Evolutionary conservation across 2,888 invertebrate species (phyloP).

Genomic region (Hymenopus coronatus): DNA sequence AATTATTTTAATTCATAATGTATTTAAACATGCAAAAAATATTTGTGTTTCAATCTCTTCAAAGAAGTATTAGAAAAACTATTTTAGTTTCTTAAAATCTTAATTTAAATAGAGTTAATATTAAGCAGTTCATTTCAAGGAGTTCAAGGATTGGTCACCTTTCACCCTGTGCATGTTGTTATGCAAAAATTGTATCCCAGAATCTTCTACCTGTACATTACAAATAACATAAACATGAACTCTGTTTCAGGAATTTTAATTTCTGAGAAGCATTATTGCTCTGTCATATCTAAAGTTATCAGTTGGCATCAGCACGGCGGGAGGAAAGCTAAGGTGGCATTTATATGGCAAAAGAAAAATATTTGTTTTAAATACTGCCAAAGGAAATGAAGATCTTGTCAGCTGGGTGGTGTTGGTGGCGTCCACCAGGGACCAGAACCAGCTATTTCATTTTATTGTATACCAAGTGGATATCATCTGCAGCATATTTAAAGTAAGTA

Average conservation of each 20-base stretch:
- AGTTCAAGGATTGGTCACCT: too few relatives aligned
- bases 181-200: too few relatives aligned
- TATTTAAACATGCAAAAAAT: too few relatives aligned
- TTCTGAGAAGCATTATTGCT: neutral
- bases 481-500: neutral
- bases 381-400: constrained; percentile 27
- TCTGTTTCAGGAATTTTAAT: neutral
- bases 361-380: constrained; percentile 17
- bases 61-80: too few relatives aligned
- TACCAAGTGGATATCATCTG: neutral
- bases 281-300: neutral
- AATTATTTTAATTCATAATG: too few relatives aligned
- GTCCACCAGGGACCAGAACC: constrained; percentile 22
- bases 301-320: neutral
- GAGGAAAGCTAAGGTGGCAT: neutral
- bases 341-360: neutral
- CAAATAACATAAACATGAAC: too few relatives aligned
- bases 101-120: too few relatives aligned
- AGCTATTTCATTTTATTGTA: neutral
- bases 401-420: constrained; percentile 34
- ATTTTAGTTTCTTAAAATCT: too few relatives aligned
- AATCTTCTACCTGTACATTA: too few relatives aligned
- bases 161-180: too few relatives aligned
- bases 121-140: too few relatives aligned
- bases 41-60: too few relatives aligned